Base-by-base conservation (phyloP, 2,113 vertebrate genomes). In the Parotia lawesii region DNA sequence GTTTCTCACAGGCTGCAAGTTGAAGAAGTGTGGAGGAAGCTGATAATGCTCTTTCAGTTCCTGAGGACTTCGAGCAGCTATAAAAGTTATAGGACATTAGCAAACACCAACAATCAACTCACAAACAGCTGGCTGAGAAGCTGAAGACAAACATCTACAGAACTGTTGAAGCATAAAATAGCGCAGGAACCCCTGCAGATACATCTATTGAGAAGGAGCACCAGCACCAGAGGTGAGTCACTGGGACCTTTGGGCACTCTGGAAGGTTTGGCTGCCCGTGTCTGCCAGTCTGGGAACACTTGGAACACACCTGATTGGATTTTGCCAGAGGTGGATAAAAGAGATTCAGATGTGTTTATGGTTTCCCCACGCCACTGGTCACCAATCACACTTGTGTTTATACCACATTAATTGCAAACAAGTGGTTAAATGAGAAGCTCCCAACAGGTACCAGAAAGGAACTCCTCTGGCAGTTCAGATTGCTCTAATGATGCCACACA, bases 1-100 rank as follows among this genome's bases (percentile, higher is more conserved):
- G 13, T 83, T 82, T 76, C 71, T 80, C 38, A 50, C 15, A 69
- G 71, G 47, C 78, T 90, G 51, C 35, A 79, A 80, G 85, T 16
- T 56, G 12, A 60, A 58, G 48, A 83, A 82, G 38, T 5, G n/a
- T 42, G 65, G 71, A 87, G 87, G 89, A 91, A 91, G 71, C 85
- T 93, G 93, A 96, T 94, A 94, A 91, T 44, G 87, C 40, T 79
- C 38, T 74, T 85, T 58, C 74, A 77, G 82, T 74, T 97, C 78
- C 93, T 31, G 67, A 80, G 79, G 51, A 85, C 51, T 64, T 76
- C 22, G 24, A 24, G 64, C 62, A 85, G 47, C 45, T 93, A 19
- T 42, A 78, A 56, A 61, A 61, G 29, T 27, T 50, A 5, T 2
- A 8, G 51, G 35, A 18, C 64, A 47, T 76, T 21, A 50, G 29